Evolutionary conservation across 2,113 vertebrate species (phyloP).

Genomic region (Meriones unguiculatus): DNA sequence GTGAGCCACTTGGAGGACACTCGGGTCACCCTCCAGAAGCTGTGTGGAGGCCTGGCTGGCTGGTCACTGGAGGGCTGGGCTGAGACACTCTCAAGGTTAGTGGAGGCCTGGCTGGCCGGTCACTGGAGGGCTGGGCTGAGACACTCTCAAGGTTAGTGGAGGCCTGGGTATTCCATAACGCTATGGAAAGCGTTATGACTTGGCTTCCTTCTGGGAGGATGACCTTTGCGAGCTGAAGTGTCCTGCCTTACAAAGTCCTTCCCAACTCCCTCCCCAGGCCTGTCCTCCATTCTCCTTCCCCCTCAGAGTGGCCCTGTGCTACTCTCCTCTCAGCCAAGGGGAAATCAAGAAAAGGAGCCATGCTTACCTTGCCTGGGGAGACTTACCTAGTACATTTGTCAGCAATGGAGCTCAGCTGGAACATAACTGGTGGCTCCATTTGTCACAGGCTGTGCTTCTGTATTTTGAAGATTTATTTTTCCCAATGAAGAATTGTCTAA

Average conservation of each 20-base stretch:
- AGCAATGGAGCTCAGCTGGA: conserved; percentile 75
- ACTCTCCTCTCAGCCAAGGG: conserved; percentile 64
- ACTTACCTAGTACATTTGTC: conserved; percentile 38
- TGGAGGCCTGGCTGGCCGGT: not conserved
- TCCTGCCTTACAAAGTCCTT: not conserved
- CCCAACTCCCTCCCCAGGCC: not conserved
- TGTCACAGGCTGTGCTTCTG: conserved; percentile 78
- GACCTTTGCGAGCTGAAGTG: not conserved
- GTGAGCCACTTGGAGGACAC: not conserved
- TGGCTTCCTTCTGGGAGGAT: not conserved
- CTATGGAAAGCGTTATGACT: not conserved
- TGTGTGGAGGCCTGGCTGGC: not conserved
- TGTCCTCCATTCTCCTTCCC: not conserved
- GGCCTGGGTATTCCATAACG: too few relatives aligned
- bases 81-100: conserved; percentile 36
- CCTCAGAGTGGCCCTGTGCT: not conserved
- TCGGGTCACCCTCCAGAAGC: not conserved
- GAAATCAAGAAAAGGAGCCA: conserved; percentile 70
- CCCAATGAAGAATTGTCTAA: conserved; percentile 84
- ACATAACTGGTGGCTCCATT: conserved; percentile 75
- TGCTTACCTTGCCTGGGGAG: conserved; percentile 53
- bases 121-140: not conserved
- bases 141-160: conserved; percentile 11
- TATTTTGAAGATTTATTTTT: conserved; percentile 84
- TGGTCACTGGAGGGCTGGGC: not conserved